Evolutionary conservation across 2,888 invertebrate genomes (phyloP).

Genomic region (Ophonus ardosiacus): DNA sequence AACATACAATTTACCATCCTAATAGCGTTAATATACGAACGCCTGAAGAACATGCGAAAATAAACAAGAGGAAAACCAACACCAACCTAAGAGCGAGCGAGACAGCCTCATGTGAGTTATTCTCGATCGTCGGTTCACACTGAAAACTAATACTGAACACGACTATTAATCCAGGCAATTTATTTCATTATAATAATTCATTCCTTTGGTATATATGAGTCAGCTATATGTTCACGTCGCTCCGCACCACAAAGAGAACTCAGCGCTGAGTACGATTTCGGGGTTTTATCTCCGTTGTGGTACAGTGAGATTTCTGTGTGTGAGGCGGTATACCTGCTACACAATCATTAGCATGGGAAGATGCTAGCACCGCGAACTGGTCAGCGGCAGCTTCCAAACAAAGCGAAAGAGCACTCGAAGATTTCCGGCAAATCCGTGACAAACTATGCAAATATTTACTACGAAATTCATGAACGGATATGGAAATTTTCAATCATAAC

Average conservation of each 20-base stretch:
- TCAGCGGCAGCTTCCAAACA: slow-evolving; percentile 45
- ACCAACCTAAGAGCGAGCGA: slow-evolving; percentile 7
- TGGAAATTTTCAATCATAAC: neutral
- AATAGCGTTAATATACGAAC: slow-evolving; percentile 60
- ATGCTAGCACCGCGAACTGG: slow-evolving; percentile 60
- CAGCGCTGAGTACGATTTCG: slow-evolving; percentile 4
- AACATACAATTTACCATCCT: slow-evolving; percentile 55
- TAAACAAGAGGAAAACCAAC: slow-evolving; percentile 53
- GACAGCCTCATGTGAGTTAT: slow-evolving; percentile 39
- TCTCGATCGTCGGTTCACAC: slow-evolving; percentile 66
- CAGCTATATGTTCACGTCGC: slow-evolving; percentile 69
- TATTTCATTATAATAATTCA: slow-evolving; percentile 76
- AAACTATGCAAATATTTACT: slow-evolving; percentile 26
- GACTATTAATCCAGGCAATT: slow-evolving; percentile 76
- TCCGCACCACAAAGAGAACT: slow-evolving; percentile 42
- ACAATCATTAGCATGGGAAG: slow-evolving; percentile 74
- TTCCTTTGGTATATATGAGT: slow-evolving; percentile 72
- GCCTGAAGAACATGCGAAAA: slow-evolving; percentile 49
- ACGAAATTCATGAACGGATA: slow-evolving; percentile 4
- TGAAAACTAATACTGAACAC: slow-evolving; percentile 74
- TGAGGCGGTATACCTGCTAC: slow-evolving; percentile 70
- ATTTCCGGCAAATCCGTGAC: slow-evolving; percentile 53
- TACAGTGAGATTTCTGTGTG: slow-evolving; percentile 68
- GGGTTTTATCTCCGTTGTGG: slow-evolving; percentile 9
- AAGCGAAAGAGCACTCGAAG: slow-evolving; percentile 7